A percentile compares a stretch with the other conserved stretches of the same genome.
Conservation (phyloP, 2,797 vertebrate species). For the Ispidina picta region DNA sequence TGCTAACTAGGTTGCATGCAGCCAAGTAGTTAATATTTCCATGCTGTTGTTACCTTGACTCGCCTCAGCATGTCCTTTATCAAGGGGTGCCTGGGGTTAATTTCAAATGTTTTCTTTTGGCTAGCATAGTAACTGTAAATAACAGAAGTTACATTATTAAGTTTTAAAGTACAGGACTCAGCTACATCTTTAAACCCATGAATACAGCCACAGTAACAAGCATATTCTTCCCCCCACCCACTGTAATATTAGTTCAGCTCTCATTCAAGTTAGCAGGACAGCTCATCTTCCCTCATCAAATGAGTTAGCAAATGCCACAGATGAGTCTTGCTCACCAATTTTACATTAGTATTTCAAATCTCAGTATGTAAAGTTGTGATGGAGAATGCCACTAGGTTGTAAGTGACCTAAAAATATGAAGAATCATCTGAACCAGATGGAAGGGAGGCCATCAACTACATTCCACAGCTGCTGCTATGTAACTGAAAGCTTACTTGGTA, state of each 20-base stretch:
- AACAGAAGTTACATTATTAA: background rate
- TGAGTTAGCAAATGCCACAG: background rate
- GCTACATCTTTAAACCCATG: background rate
- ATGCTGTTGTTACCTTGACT: slow-evolving; percentile 80
- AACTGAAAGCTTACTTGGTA: slow-evolving; percentile 86
- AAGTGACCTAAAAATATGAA: background rate
- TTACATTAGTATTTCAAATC: background rate
- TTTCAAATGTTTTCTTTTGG: slow-evolving; percentile 98
- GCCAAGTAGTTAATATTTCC: background rate
- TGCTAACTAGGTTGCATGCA: background rate
- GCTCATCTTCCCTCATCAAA: background rate
- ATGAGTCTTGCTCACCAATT: background rate
- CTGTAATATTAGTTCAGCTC: background rate
- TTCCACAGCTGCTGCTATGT: fast-evolving
- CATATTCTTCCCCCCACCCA: fast-evolving
- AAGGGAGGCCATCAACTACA: background rate
- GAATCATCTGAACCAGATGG: background rate
- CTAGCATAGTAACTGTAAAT: slow-evolving; percentile 93
- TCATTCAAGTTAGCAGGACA: background rate
- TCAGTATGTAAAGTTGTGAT: background rate
- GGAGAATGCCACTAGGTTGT: background rate
- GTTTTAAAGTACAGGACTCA: background rate
- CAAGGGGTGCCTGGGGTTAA: slow-evolving; percentile 96
- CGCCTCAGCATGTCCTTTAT: slow-evolving; percentile 93
- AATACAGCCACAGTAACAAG: background rate